phyloP scores from a whole-genome alignment of 1,140 invertebrate species.

The Apis mellifera region Amel_HAv3.1 CM009932.2:9290501-9291000 shows the following conservation, averaged over 20 bases:
- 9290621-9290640: too few relatives aligned
- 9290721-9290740: background rate
- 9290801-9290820: slow-evolving; percentile 60
- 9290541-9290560: too few relatives aligned
- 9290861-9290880: slow-evolving; percentile 63
- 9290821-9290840: slow-evolving; percentile 69
- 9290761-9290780: slow-evolving; percentile 33
- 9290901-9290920: slow-evolving; percentile 7
- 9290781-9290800: slow-evolving; percentile 40
- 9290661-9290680: too few relatives aligned
- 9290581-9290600: too few relatives aligned
- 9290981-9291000: slow-evolving; percentile 30
- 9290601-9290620: too few relatives aligned
- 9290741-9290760: slow-evolving; percentile 18
- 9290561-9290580: too few relatives aligned
- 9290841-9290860: slow-evolving; percentile 74
- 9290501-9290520: too few relatives aligned
- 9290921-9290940: slow-evolving; percentile 23
- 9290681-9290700: too few relatives aligned
- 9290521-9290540: too few relatives aligned
- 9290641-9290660: too few relatives aligned
- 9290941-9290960: background rate
- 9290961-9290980: background rate
- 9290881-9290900: slow-evolving; percentile 63
- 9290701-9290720: too few relatives aligned